Conservation (phyloP, 2,888 invertebrate species). For the Endotricha flammealis region DNA sequence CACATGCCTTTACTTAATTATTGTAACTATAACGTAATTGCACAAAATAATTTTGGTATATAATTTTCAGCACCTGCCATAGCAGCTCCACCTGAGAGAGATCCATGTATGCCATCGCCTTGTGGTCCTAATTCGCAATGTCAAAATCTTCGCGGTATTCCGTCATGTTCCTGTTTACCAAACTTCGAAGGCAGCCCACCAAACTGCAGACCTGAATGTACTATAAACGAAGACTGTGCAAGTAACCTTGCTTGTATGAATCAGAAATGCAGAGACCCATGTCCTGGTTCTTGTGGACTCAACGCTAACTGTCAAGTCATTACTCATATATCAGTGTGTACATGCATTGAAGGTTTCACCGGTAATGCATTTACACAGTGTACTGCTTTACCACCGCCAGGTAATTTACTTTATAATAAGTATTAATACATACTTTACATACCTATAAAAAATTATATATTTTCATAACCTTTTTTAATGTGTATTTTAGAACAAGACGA, state of each 20-base stretch:
- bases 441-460: too few species aligned
- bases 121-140: conserved; percentile 82
- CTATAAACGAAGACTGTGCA: conserved; percentile 82
- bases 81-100: conserved; percentile 47
- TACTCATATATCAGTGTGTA: conserved; percentile 81
- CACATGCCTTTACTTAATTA: conserved; percentile 2
- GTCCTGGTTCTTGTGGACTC: conserved; percentile 83
- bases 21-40: conserved; percentile 7
- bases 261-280: conserved; percentile 82
- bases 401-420: conserved; percentile 26
- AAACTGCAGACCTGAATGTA: conserved; percentile 83
- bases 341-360: conserved; percentile 75
- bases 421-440: not conserved
- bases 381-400: conserved; percentile 49
- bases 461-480: not conserved
- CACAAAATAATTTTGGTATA: too few species aligned
- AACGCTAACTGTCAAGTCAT: conserved; percentile 78
- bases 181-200: conserved; percentile 82
- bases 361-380: conserved; percentile 82
- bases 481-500: conserved; percentile 58
- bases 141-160: conserved; percentile 70
- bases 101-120: conserved; percentile 83
- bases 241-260: conserved; percentile 82
- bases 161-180: conserved; percentile 80
- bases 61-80: conserved; percentile 43